Evolutionary conservation across 2,797 vertebrate species (phyloP).

Genomic region (Cottoperca gobio): DNA sequence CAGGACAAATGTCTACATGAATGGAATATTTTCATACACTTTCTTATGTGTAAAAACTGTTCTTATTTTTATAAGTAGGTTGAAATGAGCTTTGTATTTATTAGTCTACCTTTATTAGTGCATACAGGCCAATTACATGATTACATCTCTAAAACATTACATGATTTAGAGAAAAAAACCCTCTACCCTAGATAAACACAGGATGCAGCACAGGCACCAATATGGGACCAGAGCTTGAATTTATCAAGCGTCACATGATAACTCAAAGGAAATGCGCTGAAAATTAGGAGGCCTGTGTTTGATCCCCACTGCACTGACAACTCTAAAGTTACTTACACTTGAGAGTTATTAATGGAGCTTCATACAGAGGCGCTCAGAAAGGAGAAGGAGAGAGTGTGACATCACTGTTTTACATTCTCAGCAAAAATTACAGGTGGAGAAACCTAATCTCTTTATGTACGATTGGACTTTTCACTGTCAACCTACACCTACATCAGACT

Average conservation of each 20-base stretch:
- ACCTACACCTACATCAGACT: neutral
- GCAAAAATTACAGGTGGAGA: neutral
- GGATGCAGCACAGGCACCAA: conserved; percentile 5
- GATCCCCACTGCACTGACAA: neutral
- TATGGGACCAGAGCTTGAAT: neutral
- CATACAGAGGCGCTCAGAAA: neutral
- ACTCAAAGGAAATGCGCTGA: no score
- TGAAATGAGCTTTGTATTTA: neutral
- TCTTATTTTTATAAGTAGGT: neutral
- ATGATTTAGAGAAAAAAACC: no score
- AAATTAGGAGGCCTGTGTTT: no score
- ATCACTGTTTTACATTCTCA: neutral
- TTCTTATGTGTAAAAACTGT: no score
- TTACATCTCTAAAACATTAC: no score
- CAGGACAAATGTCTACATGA: neutral
- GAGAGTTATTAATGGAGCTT: neutral
- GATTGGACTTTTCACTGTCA: neutral
- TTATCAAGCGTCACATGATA: neutral
- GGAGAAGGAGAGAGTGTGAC: neutral
- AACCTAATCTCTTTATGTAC: neutral
- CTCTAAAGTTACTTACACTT: neutral
- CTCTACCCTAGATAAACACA: no score
- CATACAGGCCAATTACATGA: neutral
- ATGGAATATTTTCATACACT: neutral
- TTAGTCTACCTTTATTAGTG: conserved; percentile 13